Evolutionary conservation across 2,797 vertebrate genomes (phyloP), one percentile per base, ranked within the genome.

Genomic region (Acanthurus leucopareius): DNA sequence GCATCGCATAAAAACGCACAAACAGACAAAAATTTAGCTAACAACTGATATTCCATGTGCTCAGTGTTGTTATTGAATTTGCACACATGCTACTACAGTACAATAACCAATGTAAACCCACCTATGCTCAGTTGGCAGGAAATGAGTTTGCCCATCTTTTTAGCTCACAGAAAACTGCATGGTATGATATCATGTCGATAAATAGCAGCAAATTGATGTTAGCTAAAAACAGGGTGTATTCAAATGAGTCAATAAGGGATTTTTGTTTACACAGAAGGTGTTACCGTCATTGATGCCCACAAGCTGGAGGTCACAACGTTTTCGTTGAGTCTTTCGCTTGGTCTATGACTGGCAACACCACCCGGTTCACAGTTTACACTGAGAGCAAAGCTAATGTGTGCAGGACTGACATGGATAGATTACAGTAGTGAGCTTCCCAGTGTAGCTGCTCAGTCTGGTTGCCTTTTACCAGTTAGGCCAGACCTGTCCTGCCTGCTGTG

Each of bases 391-490:
- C 80, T 84, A 78, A 74, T 42, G 84, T 73, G 64, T 76, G 62
- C 53, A 79, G 81, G 85, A 6, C 59, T 38, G 80, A 65, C 64
- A 76, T 0, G 20, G 63, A 38, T n/a, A 56, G 72, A 78, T 68
- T 71, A 73, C 65, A 38, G 69, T 7, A 1, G 17, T 40, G 68
- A n/a, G 74, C 69, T 64, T 74, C 76, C 80, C 79, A 51, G 75
- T 68, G 80, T 42, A 78, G 83, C 75, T 82, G 42, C 84, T 84
- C 80, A 16, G 78, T 28, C 83, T 74, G 86, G 84, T 17, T 84
- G 84, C 70, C 69, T 75, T 25, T 49, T 25, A 67, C 78, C 89
- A 86, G 85, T 91, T 90, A 94, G 91, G 90, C 91, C 93, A 32
- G 86, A 89, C 74, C 86, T 84, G 86, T 85, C 58, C 79, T 69